Evolutionary conservation across 2,888 invertebrate genomes (phyloP), one percentile per base, ranked within the genome.

Genomic region (Neuroscelio doddi): DNA sequence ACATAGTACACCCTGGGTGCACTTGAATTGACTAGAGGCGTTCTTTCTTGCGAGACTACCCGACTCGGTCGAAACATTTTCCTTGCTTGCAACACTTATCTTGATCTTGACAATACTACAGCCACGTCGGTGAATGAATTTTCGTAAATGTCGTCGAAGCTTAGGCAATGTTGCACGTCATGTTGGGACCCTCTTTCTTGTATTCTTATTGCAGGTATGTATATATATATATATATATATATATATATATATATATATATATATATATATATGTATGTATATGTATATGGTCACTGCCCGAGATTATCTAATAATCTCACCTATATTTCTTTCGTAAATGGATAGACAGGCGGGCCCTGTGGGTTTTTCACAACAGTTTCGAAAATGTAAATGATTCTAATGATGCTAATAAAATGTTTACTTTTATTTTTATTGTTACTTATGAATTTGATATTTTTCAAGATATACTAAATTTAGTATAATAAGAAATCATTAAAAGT

Each of bases 91-190:
- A 5, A 42, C 14, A 12, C 42, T 24, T 27, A 44, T 44, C 44
- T 27, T 14, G 29, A 44, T 44, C 27, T 38, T 38, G 12, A 38
- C 17, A 8, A 38, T 14, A 27, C 44, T 1, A 1, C 10, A 7
- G 16, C 3, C 15, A 29, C 24, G 8, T 10, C 34, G 34, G 3
- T 29, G 44, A 44, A 44, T 44, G 44, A 44, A 44, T 44, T 44
- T 44, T 44, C 44, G 29, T 29, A 16, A 29, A 29, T 29, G 44
- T 44, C 44, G 14, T 15, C n/a, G 29, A 29, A 17, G 14, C 26
- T 42, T 9, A n/a, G n/a, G n/a, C n/a, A n/a, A n/a, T n/a, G n/a
- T n/a, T 5, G n/a, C 17, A 24, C 17, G 27, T 10, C 26, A 26
- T 26, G 27, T 7, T 26, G 42, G 17, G 9, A 24, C 42, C 27